phyloP scores from a whole-genome alignment of 1,140 invertebrate genomes.

The Drosophila lacteicornis region DNA sequence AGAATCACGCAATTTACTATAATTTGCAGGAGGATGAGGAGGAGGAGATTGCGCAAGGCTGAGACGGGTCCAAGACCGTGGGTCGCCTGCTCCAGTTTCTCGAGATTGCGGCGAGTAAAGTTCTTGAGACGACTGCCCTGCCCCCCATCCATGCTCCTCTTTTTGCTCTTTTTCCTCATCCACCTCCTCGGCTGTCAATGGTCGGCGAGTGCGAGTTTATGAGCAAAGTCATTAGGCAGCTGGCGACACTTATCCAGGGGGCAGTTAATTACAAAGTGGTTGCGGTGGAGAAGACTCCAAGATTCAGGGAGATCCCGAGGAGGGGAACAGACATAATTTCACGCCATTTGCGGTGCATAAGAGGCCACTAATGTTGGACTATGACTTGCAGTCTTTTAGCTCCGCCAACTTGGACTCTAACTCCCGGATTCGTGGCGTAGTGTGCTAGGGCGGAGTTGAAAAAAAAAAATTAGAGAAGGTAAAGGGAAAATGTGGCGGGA shows the following conservation, averaged over 20 bases:
- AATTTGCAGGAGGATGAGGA: conserved; percentile 50
- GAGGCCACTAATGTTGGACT: conserved; percentile 57
- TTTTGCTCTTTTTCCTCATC: conserved; percentile 4
- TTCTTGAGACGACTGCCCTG: conserved; percentile 29
- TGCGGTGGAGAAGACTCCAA: conserved; percentile 18
- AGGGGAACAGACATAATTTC: conserved; percentile 61
- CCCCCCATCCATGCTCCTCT: neutral
- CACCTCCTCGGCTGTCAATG: conserved; percentile 58
- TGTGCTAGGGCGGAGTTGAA: conserved; percentile 35
- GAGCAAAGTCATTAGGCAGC: conserved; percentile 77
- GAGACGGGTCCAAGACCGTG: conserved; percentile 5
- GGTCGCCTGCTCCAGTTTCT: conserved; percentile 64
- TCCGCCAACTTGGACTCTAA: conserved; percentile 14
- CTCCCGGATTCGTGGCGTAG: conserved; percentile 10
- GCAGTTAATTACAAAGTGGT: conserved; percentile 73
- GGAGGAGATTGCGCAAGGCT: conserved; percentile 13
- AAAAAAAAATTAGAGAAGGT: neutral
- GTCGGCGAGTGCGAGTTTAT: conserved; percentile 59
- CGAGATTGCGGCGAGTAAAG: conserved; percentile 59
- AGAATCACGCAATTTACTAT: conserved; percentile 82
- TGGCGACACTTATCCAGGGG: conserved; percentile 71
- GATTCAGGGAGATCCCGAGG: neutral
- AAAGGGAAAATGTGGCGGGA: neutral
- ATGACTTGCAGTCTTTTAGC: conserved; percentile 45
- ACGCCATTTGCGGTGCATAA: conserved; percentile 73